phyloP scores from a whole-genome alignment of 2,113 vertebrate species.

The Centrocercus urophasianus region DNA sequence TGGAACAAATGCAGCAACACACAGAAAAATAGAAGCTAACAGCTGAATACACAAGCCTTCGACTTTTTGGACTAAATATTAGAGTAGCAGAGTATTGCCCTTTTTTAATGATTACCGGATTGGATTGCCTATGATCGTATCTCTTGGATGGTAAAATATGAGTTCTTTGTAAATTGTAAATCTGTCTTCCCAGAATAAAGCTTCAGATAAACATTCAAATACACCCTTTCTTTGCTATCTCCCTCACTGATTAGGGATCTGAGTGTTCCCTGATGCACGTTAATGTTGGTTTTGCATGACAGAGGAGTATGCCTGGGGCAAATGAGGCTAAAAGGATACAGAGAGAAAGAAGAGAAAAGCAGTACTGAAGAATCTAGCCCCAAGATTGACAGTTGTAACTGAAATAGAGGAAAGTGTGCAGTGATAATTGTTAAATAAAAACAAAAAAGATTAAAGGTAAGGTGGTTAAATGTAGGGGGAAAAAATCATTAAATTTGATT shows the following conservation, averaged over 20 bases:
- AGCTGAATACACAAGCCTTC: background rate
- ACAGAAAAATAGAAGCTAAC: background rate
- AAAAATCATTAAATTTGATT: background rate
- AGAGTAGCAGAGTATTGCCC: background rate
- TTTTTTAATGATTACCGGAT: background rate
- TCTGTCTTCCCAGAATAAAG: background rate
- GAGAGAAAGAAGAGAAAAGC: background rate
- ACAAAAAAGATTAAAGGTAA: background rate
- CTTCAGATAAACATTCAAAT: background rate
- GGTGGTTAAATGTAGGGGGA: background rate
- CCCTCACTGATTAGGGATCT: background rate
- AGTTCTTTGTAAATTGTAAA: background rate
- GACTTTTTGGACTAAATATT: background rate
- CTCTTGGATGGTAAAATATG: background rate
- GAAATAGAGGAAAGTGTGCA: background rate
- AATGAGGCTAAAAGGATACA: background rate
- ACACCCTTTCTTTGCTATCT: background rate
- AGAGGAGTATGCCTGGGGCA: background rate
- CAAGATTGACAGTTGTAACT: background rate
- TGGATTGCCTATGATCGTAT: background rate
- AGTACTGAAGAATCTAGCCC: slow-evolving; percentile 7
- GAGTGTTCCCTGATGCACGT: background rate
- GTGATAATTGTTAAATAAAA: slow-evolving; percentile 6
- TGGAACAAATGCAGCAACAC: background rate
- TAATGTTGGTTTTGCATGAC: background rate